Evolutionary conservation across 2,888 invertebrate genomes (phyloP), one percentile per base, ranked within the genome.

Genomic region (Aphodius sticticus): DNA sequence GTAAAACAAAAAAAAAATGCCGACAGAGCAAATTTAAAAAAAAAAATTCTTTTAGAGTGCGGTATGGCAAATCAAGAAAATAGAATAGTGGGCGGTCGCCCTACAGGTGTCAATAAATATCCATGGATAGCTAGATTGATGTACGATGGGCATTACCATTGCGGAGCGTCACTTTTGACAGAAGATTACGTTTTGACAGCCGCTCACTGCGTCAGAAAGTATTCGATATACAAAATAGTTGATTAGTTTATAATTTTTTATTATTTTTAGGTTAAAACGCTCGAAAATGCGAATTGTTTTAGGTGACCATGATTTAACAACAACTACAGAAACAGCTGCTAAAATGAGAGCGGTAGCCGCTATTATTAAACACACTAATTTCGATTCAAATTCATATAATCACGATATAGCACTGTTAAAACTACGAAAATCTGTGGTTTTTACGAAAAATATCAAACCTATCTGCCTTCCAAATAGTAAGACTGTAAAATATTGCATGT

Each of bases 111-210:
- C 53, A 96, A 96, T 90, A 93, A 94, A 84, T 96, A 96, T 88
- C 96, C 96, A 7, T 96, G 96, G 96, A 93, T 96, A 89, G 96
- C 95, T 3, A 91, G 96, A 72, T 91, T 97, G 78, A 94, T 96
- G 14, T 96, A 96, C 88, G 95, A 96, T 86, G 96, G 96, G 0
- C 95, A 95, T 88, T 96, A 96, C 90, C 96, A 96, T 87, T 97
- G 96, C 86, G 96, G 96, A 0, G 96, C 94, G 26, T 96, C 96
- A 2, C 91, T 96, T 37, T 91, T 97, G 72, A 95, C 95, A 78
- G 94, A 94, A 87, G 95, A 96, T 89, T 96, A 95, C 87, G 95
- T 96, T 80, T 91, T 97, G 78, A 96, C 96, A 0, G 96, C 96
- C 0, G 96, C 96, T 2, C 96, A 96, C 90, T 96, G 96, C 87